Percentiles rank a stretch among this genome's conserved stretches.
These are phyloP conservation scores for Stenolophus ochropezus DNA, from an alignment of 2,888 invertebrate species.

Conservation along the genomic window DNA sequence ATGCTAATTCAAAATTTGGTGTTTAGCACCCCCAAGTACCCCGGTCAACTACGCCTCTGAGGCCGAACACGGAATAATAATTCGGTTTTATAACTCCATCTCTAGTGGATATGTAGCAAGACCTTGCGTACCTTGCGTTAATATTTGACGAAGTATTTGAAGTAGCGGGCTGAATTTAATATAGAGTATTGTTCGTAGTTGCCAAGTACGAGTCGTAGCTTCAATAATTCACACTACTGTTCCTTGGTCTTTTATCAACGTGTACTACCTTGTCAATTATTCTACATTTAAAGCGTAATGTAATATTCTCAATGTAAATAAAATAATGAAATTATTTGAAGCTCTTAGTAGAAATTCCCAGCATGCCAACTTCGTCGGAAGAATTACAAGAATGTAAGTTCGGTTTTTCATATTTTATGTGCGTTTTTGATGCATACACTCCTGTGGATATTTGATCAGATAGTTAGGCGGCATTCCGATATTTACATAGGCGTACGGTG, in stretches of 20 bases:
- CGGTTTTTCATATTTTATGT: not conserved
- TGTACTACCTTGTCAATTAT: not conserved
- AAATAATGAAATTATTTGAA: not conserved
- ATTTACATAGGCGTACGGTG: too few species aligned
- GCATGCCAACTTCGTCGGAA: not conserved
- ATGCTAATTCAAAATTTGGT: too few species aligned
- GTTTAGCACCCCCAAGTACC: too few species aligned
- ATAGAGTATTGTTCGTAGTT: not conserved
- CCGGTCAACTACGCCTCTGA: too few species aligned
- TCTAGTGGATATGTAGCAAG: too few species aligned
- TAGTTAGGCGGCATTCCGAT: not conserved
- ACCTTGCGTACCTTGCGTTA: not conserved
- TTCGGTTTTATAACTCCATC: too few species aligned
- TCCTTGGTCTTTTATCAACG: not conserved
- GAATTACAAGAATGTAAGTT: not conserved
- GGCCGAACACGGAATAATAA: too few species aligned
- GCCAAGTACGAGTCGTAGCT: not conserved
- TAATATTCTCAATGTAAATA: not conserved
- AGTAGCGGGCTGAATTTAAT: not conserved
- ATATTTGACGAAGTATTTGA: not conserved
- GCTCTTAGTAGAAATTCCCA: not conserved
- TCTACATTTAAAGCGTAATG: not conserved
- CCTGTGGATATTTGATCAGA: not conserved
- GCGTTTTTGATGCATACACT: too few species aligned
- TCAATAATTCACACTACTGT: not conserved